Percentiles rank a stretch among this genome's conserved stretches.
phyloP scores from a whole-genome alignment of 2,888 invertebrate species.

The Andrena minutula region DNA sequence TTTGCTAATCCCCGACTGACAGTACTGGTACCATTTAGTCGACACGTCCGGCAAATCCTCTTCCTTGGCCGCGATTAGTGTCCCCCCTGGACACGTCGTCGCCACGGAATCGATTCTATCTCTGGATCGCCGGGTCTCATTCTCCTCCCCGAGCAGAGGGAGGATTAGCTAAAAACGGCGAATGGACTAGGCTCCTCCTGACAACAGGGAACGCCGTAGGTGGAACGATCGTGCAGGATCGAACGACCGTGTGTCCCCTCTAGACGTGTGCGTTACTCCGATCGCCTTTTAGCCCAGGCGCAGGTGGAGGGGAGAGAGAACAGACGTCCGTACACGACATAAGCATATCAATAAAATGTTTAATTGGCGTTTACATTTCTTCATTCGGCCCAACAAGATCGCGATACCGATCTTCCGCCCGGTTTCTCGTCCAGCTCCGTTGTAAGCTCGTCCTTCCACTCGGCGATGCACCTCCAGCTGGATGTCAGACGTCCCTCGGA shows the following conservation, averaged over 20 bases:
- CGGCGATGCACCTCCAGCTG: slow-evolving; percentile 50
- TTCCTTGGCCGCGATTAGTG: slow-evolving; percentile 69
- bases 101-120: slow-evolving; percentile 74
- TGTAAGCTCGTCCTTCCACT: slow-evolving; percentile 67
- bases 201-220: slow-evolving; percentile 19
- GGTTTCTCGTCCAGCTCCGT: slow-evolving; percentile 69
- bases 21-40: slow-evolving; percentile 66
- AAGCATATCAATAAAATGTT: slow-evolving; percentile 84
- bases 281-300: slow-evolving; percentile 44
- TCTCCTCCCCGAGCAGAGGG: background rate
- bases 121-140: slow-evolving; percentile 66
- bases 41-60: slow-evolving; percentile 64
- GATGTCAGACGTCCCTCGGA: slow-evolving; percentile 60
- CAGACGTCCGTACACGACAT: slow-evolving; percentile 79
- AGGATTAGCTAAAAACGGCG: slow-evolving; percentile 73
- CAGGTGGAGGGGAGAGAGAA: slow-evolving; percentile 41
- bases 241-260: background rate
- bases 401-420: slow-evolving; percentile 78
- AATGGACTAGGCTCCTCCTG: slow-evolving; percentile 36
- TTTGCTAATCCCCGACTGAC: slow-evolving; percentile 63
- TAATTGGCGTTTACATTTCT: slow-evolving; percentile 84
- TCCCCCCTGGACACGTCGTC: slow-evolving; percentile 47
- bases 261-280: slow-evolving; percentile 42
- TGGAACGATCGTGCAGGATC: background rate
- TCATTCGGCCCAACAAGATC: slow-evolving; percentile 80